Percentiles rank a stretch among this genome's conserved stretches.
Conservation (phyloP, 2,888 invertebrate genomes). For the Ceriagrion tenellum region DNA sequence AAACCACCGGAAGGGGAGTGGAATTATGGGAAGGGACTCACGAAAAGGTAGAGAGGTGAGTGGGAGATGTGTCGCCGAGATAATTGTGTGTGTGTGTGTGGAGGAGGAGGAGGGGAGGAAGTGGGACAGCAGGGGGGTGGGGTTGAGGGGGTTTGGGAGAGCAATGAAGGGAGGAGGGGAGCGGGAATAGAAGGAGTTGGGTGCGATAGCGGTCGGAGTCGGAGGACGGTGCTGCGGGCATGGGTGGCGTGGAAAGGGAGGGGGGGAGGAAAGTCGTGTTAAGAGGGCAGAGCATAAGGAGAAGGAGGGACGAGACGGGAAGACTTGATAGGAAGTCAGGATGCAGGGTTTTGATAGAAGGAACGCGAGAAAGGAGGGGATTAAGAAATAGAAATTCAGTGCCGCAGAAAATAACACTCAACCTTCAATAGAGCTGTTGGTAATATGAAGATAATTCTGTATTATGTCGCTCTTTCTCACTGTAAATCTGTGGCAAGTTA, state of each 20-base stretch:
- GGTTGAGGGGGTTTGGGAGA: no score
- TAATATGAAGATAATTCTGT: no score
- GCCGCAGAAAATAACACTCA: neutral
- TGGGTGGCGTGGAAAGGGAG: neutral
- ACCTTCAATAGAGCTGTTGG: neutral
- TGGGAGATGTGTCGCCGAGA: conserved; percentile 43
- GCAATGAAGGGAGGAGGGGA: neutral
- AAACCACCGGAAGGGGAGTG: conserved; percentile 61
- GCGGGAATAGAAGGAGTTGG: neutral
- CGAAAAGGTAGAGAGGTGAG: conserved; percentile 27
- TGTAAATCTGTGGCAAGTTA: no score
- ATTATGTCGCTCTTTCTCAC: no score
- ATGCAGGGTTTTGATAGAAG: neutral
- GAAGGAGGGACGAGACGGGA: neutral
- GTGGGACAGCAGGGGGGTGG: neutral
- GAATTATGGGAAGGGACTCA: conserved; percentile 23
- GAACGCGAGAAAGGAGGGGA: neutral
- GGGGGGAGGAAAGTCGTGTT: no score
- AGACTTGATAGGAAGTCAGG: neutral
- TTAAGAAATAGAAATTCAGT: neutral
- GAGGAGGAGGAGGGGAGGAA: neutral
- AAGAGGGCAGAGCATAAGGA: neutral
- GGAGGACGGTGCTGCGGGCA: neutral
- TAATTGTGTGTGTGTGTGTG: neutral
- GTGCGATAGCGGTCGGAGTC: neutral